Evolutionary conservation across 2,888 invertebrate species (phyloP), one percentile per base, ranked within the genome.

Genomic region (Stictocephala bisonia): DNA sequence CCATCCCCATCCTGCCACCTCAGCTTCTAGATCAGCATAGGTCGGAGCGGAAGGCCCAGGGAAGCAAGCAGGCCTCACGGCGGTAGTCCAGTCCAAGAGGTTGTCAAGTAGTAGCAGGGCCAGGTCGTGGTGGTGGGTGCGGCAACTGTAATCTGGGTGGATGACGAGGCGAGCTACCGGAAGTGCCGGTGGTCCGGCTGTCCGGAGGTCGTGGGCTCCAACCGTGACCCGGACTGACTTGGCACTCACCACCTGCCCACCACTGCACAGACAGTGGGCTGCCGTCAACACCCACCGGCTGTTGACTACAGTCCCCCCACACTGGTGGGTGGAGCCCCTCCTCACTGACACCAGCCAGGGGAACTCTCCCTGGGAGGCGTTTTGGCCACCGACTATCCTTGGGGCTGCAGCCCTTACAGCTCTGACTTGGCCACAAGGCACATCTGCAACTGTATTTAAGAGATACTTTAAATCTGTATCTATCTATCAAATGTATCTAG

Each of bases 1-100:
- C 88, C 94, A 94, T 0, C 95, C 95, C 95, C 95, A 95, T 3
- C 95, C 95, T 22, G 93, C 92, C 0, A 93, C 93, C 0, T 90
- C 89, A 0, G 92, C 70, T n/a, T 71, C 58, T 51, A 27, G 20
- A 22, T 24, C 51, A 2, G 71, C 13, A 50, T 31, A 64, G 18
- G 58, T 29, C 29, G 44, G 27, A 7, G 50, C 22, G 22, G 40
- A 18, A 0, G 24, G 24, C 83, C 1, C 84, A 81, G 93, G 91
- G 1, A 96, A 85, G 82, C 96, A 96, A 11, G 91, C 92, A 1
- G 96, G 95, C 80, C 89, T 87, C 9, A 93, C 87, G 71, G 87
- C 87, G n/a, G 88, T 7, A 3, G 90, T 88, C 90, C 92, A 95
- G 40, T 83, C 82, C 13, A 95, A 85, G 73, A 90, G 89, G 9